phyloP scores from a whole-genome alignment of 2,113 vertebrate genomes.

The Lagopus leucura region DNA sequence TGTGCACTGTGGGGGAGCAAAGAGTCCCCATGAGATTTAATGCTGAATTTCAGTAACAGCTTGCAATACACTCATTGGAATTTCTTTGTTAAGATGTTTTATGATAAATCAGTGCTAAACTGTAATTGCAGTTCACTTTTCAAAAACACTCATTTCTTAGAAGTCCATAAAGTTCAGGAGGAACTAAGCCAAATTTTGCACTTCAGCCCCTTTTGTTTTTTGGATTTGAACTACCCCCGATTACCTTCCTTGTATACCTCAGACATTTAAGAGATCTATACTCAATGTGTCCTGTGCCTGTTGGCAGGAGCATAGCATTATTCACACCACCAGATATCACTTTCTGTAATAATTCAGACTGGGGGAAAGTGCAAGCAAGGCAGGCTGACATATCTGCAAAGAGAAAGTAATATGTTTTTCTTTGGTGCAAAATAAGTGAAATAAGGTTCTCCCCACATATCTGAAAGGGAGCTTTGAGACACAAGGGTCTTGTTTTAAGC shows the following conservation, averaged over 20 bases:
- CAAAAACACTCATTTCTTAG: constrained; percentile 38
- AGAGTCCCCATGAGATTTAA: constrained; percentile 1
- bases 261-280: constrained; percentile 51
- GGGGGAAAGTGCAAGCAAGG: constrained; percentile 8
- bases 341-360: constrained; percentile 46
- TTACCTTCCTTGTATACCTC: constrained; percentile 10
- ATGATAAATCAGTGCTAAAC: constrained; percentile 25
- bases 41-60: neutral
- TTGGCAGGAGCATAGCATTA: constrained; percentile 53
- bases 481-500: constrained; percentile 6
- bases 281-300: constrained; percentile 28
- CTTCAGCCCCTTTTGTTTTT: constrained; percentile 42
- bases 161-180: constrained; percentile 36
- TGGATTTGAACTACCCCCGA: neutral
- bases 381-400: neutral
- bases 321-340: constrained; percentile 46
- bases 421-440: accelerated
- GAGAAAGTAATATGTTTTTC: constrained; percentile 19
- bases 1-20: neutral
- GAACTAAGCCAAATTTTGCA: constrained; percentile 1
- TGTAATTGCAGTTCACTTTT: constrained; percentile 53
- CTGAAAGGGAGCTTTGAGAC: neutral
- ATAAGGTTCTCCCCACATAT: neutral
- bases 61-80: neutral
- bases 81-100: constrained; percentile 18